phyloP scores from a whole-genome alignment of 2,888 invertebrate genomes.

The Lomographa bimaculata region DNA sequence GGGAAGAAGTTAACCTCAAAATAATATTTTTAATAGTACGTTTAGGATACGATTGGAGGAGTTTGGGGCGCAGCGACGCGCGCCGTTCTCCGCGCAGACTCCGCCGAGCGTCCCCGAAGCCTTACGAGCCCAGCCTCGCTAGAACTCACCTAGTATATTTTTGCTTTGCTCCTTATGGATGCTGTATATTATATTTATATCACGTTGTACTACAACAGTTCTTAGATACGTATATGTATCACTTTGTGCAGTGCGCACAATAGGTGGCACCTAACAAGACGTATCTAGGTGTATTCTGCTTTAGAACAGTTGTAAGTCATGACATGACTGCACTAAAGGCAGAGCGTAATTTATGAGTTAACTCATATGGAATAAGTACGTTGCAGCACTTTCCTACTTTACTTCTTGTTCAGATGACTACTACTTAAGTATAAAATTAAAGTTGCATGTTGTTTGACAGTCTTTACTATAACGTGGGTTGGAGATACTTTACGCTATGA shows the following conservation, averaged over 20 bases:
- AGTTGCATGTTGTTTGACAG: too few species aligned
- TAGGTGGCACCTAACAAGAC: slow-evolving; percentile 26
- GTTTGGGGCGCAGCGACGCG: slow-evolving; percentile 50
- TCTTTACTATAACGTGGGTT: too few species aligned
- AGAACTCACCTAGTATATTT: slow-evolving; percentile 39
- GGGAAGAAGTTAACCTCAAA: slow-evolving; percentile 76
- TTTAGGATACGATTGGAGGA: slow-evolving; percentile 71
- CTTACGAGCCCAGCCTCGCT: slow-evolving; percentile 42
- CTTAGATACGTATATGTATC: slow-evolving; percentile 20
- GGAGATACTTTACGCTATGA: too few species aligned
- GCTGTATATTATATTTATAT: slow-evolving; percentile 11
- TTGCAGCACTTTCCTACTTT: too few species aligned
- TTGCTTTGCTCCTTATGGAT: slow-evolving; percentile 35
- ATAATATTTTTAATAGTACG: slow-evolving; percentile 77
- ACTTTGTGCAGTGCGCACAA: slow-evolving; percentile 32
- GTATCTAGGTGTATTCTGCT: slow-evolving; percentile 26
- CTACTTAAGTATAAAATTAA: too few species aligned
- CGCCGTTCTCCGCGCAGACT: slow-evolving; percentile 48
- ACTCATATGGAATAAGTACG: too few species aligned
- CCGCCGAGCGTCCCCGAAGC: slow-evolving; percentile 53
- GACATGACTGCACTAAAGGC: too few species aligned
- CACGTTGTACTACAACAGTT: slow-evolving; percentile 7
- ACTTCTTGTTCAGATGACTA: too few species aligned
- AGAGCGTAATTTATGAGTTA: too few species aligned
- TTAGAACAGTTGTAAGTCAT: slow-evolving; percentile 12